Evolutionary conservation across 2,888 invertebrate species (phyloP).

Genomic region (Thyatira batis): DNA sequence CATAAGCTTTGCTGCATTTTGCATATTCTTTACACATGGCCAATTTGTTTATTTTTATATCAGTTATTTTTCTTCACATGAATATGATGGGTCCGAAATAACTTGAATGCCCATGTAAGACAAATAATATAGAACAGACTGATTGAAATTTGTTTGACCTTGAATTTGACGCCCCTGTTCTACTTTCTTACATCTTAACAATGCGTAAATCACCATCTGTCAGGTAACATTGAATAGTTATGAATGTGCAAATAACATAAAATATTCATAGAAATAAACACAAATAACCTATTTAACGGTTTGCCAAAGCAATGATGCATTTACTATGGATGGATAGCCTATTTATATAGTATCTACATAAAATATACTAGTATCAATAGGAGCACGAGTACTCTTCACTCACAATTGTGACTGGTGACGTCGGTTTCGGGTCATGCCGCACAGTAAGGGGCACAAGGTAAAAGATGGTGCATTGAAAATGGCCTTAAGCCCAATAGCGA

Average conservation of each 20-base stretch:
- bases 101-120: too few relatives aligned
- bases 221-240: slow-evolving; percentile 37
- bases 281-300: slow-evolving; percentile 51
- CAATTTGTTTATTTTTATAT: too few relatives aligned
- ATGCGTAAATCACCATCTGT: slow-evolving; percentile 69
- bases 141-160: too few relatives aligned
- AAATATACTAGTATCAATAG: slow-evolving; percentile 8
- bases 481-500: slow-evolving; percentile 82
- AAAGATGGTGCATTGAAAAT: slow-evolving; percentile 82
- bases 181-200: slow-evolving; percentile 76
- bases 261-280: slow-evolving; percentile 5
- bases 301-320: slow-evolving; percentile 73
- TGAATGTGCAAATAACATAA: slow-evolving; percentile 30
- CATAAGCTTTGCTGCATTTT: too few relatives aligned
- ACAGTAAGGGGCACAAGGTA: slow-evolving; percentile 80
- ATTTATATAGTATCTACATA: not conserved
- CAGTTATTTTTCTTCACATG: too few relatives aligned
- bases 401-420: slow-evolving; percentile 38
- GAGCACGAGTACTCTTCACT: slow-evolving; percentile 38
- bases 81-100: too few relatives aligned
- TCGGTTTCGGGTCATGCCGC: slow-evolving; percentile 72
- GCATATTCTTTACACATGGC: too few relatives aligned
- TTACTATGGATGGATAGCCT: slow-evolving; percentile 30
- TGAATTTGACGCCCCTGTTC: slow-evolving; percentile 75
- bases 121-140: too few relatives aligned